Conservation (phyloP, 2,797 vertebrate species). For the Liasis olivaceus region DNA sequence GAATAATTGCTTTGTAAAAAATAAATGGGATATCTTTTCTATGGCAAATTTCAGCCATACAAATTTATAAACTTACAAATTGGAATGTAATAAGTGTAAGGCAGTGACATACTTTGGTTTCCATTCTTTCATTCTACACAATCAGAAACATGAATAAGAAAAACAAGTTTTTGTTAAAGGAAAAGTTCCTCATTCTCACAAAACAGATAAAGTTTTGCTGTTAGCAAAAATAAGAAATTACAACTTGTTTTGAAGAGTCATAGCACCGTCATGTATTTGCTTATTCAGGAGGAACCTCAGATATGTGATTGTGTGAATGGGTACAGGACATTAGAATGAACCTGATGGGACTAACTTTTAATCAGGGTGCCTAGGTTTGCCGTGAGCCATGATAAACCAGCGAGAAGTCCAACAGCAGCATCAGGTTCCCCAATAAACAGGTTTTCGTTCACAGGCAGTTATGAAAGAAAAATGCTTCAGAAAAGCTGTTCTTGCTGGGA, state of each 20-base stretch:
- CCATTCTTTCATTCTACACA: background rate
- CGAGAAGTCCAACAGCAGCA: background rate
- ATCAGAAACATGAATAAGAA: background rate
- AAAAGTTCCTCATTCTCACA: background rate
- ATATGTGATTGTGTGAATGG: no score
- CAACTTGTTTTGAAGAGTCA: background rate
- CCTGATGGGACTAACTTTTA: no score
- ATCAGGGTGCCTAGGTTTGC: no score
- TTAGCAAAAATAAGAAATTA: background rate
- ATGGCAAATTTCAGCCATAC: background rate
- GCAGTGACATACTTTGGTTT: background rate
- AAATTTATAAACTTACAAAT: background rate
- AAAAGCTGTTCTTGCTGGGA: no score
- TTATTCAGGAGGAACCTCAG: background rate
- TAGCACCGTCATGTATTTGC: background rate
- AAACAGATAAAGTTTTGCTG: background rate
- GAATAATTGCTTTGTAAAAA: background rate
- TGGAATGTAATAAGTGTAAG: slow-evolving; percentile 3
- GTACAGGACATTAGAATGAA: no score
- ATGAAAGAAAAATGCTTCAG: no score
- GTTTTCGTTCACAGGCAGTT: no score
- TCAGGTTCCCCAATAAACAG: background rate
- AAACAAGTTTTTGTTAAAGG: background rate
- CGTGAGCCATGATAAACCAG: background rate
- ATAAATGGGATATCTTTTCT: background rate